These are phyloP conservation scores for Drosophila paranaensis DNA, from an alignment of 2,888 invertebrate genomes.

Conservation along the genomic window DNA sequence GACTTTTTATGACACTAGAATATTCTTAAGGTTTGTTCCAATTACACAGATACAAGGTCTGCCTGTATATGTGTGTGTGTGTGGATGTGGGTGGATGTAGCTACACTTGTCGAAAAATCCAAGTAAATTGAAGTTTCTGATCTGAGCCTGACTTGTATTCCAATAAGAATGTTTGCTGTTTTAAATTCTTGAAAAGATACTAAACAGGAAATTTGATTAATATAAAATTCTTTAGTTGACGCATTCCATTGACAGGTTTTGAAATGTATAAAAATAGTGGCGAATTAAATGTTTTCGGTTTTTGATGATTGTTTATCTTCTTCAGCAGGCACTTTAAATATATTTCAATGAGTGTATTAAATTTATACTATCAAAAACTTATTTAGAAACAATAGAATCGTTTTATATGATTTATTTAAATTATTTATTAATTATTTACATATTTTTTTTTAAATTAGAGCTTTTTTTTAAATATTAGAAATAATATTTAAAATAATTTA, in stretches of 20 bases:
- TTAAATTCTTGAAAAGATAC: not conserved
- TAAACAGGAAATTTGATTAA: not conserved
- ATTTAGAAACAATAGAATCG: not conserved
- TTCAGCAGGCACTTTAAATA: no score
- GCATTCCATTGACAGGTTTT: not conserved
- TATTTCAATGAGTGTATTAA: no score
- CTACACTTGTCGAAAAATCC: constrained; percentile 1
- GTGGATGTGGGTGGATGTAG: constrained; percentile 23
- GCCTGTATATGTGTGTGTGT: constrained; percentile 9
- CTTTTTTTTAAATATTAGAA: not conserved
- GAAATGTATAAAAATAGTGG: not conserved
- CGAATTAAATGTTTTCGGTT: not conserved
- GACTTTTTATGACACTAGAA: constrained; percentile 64
- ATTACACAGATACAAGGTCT: constrained; percentile 55
- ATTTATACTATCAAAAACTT: not conserved
- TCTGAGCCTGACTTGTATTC: not conserved
- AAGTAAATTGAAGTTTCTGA: not conserved
- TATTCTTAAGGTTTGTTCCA: constrained; percentile 64
- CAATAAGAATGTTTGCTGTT: not conserved
- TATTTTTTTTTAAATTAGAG: no score
- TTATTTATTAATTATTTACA: no score
- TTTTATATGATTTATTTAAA: not conserved
- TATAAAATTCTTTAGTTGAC: not conserved
- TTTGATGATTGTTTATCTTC: no score
- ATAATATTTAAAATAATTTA: no score